Evolutionary conservation across 2,888 invertebrate genomes (phyloP), one percentile per base, ranked within the genome.

Genomic region (Boloria selene): DNA sequence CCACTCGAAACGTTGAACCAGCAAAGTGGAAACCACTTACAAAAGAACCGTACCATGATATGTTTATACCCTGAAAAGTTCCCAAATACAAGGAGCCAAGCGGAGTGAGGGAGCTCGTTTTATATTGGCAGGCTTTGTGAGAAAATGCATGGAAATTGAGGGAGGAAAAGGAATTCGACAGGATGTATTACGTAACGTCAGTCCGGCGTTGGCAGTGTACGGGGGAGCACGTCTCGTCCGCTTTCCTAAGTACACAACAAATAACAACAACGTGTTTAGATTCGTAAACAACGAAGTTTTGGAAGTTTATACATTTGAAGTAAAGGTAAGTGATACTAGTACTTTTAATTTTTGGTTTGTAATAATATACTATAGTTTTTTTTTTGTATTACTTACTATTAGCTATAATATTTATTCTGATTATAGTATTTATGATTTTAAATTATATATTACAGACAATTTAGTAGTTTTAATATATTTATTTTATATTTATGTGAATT

Each of bases 241-340:
- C 65, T 71, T 54, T 65, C 67, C 60, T 67, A 66, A 65, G 75
- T 70, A 79, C 77, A 84, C 85, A 76, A 90, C 89, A 91, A 91
- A 91, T 83, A 90, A 89, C 89, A 91, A 90, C 89, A 90, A 84
- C 90, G 84, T 91, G 86, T 87, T 88, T 88, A 82, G 75, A 75
- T 77, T 79, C 90, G 91, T 91, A 89, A 90, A 91, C 89, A 90
- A 86, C 76, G 65, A 53, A 58, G 68, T 61, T 77, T 72, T 68
- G 71, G 74, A 77, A 77, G 80, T 76, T 79, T 78, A 73, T 68
- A 69, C 65, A 66, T 72, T 71, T 45, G 49, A 73, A 76, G 78
- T 77, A 77, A 75, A 72, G 71, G 67, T 73, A 64, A 72, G 70
- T 70, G 50, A 7, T 73, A 71, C 58, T 72, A 64, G 68, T 16